Conservation (phyloP, 2,797 vertebrate genomes). For the Lindbergichthys nudifrons region DNA sequence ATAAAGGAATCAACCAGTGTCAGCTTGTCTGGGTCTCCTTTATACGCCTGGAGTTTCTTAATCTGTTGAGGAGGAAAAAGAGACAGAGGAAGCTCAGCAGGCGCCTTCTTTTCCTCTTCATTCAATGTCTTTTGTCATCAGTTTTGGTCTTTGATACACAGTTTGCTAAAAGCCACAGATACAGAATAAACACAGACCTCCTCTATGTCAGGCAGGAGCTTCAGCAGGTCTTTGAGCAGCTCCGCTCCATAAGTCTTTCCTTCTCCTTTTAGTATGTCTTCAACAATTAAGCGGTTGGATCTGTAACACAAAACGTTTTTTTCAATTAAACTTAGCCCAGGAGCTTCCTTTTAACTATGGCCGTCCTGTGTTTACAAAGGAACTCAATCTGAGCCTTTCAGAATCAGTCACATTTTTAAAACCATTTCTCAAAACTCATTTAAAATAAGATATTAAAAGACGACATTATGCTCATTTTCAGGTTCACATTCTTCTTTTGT, state of each 20-base stretch:
- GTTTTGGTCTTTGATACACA: not conserved
- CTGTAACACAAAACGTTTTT: conserved; percentile 77
- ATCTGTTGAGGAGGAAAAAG: conserved; percentile 79
- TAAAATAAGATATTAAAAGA: too few species aligned
- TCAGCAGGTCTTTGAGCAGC: conserved; percentile 93
- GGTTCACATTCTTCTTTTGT: too few species aligned
- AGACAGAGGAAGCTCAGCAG: conserved; percentile 48
- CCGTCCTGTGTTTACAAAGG: conserved; percentile 8
- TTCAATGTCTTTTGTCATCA: conserved; percentile 38
- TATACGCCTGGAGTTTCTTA: conserved; percentile 93
- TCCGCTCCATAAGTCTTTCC: conserved; percentile 90
- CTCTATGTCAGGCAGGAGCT: conserved; percentile 93
- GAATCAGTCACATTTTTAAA: not conserved
- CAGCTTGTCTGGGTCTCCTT: conserved; percentile 92
- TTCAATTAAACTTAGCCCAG: conserved; percentile 42
- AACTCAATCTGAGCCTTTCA: not conserved
- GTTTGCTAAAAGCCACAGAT: conserved; percentile 14
- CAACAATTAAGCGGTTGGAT: conserved; percentile 91
- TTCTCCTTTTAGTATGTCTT: conserved; percentile 91
- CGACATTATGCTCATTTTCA: too few species aligned
- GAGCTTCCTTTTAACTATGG: conserved; percentile 22
- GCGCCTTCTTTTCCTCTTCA: conserved; percentile 2
- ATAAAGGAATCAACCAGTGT: conserved; percentile 97
- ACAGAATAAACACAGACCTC: conserved; percentile 86
- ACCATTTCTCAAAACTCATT: too few species aligned